Evolutionary conservation across 2,113 vertebrate genomes (phyloP).

Genomic region (Halcyon malimbica): DNA sequence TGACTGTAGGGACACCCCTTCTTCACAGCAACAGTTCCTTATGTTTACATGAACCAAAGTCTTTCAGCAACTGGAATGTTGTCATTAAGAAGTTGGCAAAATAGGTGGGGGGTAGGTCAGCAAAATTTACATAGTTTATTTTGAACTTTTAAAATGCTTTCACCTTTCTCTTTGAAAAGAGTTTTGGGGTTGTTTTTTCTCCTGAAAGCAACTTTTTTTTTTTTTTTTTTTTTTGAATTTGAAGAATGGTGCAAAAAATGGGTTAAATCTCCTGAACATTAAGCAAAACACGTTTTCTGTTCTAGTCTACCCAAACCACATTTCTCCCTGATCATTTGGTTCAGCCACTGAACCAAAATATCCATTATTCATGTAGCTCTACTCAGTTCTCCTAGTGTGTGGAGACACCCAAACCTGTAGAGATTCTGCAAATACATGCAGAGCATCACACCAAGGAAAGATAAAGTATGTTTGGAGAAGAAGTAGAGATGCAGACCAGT

Average conservation of each 20-base stretch:
- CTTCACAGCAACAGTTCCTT: not conserved
- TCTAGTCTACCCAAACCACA: not conserved
- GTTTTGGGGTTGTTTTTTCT: not conserved
- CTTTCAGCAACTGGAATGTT: not conserved
- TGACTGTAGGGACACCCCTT: not conserved
- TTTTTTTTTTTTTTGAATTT: not conserved
- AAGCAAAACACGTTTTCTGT: not conserved
- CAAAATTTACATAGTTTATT: not conserved
- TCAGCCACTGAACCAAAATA: not conserved
- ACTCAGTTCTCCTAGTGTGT: not conserved
- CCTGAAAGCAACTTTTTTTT: not conserved
- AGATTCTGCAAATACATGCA: conserved; percentile 1
- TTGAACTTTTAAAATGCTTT: not conserved
- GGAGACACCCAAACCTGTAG: conserved; percentile 1
- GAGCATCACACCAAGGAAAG: conserved; percentile 1
- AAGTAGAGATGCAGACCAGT: not conserved
- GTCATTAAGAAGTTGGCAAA: not conserved
- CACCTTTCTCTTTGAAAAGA: not conserved
- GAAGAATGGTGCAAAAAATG: not conserved
- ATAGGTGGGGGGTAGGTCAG: not conserved
- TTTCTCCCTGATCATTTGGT: not conserved
- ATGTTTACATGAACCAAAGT: not conserved
- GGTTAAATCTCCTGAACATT: not conserved
- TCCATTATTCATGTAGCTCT: conserved; percentile 24
- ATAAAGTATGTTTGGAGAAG: conserved; percentile 19